Base-by-base conservation (phyloP, 1,140 invertebrate species). In the Neodiprion virginianus region DNA sequence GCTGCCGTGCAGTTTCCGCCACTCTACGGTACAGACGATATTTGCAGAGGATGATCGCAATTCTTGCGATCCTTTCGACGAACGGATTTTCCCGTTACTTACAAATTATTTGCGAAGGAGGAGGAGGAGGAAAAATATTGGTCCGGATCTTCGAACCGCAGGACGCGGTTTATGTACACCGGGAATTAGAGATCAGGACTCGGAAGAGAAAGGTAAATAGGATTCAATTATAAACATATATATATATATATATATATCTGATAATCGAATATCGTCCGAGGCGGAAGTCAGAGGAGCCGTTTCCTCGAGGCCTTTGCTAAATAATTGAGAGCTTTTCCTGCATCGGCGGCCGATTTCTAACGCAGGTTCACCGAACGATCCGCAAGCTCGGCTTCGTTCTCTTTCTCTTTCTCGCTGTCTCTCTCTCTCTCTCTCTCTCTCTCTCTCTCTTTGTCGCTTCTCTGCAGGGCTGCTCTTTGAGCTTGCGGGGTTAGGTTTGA, bases 181-280 rank as follows among this genome's bases (percentile, higher is more conserved):
- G 28, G 28, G 28, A 40, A 40, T 40, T 40, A 40, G 28, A 40
- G 28, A 40, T 40, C 28, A 4, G 28, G 28, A 40, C 11, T 61
- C n/a, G 53, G 53, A 61, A 61, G 53, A 61, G 8, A 61, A 61
- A 61, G n/a, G 53, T 61, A 61, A 61, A 61, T 17, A 61, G 53
- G 53, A 61, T 61, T 61, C 53, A 61, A 61, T 61, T 61, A 61
- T 61, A 40, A 3, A 61, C 8, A 40, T 61, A 14, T 61, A 61
- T 61, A 14, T 17, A 61, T 40, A 40, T 40, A 40, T 40, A 61
- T 61, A 40, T 8, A 61, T 61, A 14, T 61, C 53, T 61, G n/a
- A 40, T 61, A 8, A 61, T 61, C 53, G 53, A 61, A 61, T 61
- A 61, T 61, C 53, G 53, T 14, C 53, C 11, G 53, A 61, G 11